Percentiles rank a stretch among this genome's conserved stretches.
These are phyloP conservation scores for Perizoma affinitatum DNA, from an alignment of 2,888 invertebrate species.

Conservation along the genomic window DNA sequence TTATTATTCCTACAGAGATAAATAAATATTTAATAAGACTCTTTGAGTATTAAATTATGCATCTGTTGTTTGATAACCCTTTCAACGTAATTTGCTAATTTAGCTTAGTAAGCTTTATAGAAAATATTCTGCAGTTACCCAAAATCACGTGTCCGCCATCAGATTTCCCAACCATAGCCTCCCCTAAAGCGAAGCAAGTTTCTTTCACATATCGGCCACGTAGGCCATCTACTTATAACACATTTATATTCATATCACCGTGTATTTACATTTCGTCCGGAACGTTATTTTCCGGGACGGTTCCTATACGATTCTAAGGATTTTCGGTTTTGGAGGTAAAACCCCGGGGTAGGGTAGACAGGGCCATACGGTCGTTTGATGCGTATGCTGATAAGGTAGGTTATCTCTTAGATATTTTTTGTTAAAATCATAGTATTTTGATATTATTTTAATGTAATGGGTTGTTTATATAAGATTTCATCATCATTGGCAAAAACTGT, in stretches of 20 bases:
- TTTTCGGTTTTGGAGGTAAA: conserved; percentile 50
- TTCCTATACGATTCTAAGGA: conserved; percentile 54
- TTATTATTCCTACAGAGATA: too few species aligned
- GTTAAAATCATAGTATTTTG: conserved; percentile 9
- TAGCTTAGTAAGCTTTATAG: too few species aligned
- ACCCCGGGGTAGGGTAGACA: conserved; percentile 20
- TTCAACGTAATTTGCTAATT: too few species aligned
- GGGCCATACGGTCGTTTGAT: conserved; percentile 35
- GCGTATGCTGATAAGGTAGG: conserved; percentile 45
- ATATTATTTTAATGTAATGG: too few species aligned
- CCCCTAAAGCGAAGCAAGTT: conserved; percentile 21
- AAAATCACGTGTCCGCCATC: conserved; percentile 29
- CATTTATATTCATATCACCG: conserved; percentile 82
- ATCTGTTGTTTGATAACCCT: too few species aligned
- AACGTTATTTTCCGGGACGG: conserved; percentile 62
- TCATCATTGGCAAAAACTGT: too few species aligned
- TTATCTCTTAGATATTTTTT: too few species aligned
- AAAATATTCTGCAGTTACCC: background rate
- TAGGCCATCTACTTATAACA: conserved; percentile 70
- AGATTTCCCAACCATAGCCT: conserved; percentile 25
- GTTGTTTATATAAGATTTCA: too few species aligned
- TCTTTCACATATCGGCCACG: conserved; percentile 45
- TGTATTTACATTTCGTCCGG: conserved; percentile 79
- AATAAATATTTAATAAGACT: too few species aligned
- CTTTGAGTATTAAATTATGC: too few species aligned